phyloP scores from a whole-genome alignment of 2,113 vertebrate species.

The Ctenodactylus gundi region DNA sequence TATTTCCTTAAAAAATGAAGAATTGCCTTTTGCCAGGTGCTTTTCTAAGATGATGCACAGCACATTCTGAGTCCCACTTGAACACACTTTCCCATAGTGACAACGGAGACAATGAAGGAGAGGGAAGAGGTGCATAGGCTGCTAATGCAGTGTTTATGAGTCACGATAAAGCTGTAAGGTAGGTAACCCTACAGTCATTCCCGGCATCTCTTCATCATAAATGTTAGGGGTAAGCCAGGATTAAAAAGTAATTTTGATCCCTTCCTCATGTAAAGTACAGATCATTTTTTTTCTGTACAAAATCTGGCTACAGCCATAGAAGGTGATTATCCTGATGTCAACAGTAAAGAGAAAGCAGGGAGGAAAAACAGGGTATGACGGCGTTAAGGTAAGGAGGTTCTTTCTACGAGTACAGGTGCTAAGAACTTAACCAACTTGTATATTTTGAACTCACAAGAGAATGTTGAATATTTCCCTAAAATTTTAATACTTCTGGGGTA shows the following conservation, averaged over 20 bases:
- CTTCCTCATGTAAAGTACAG: not conserved
- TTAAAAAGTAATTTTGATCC: not conserved
- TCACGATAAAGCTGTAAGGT: not conserved
- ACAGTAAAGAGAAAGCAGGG: not conserved
- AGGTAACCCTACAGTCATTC: not conserved
- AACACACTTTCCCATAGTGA: not conserved
- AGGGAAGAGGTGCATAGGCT: not conserved
- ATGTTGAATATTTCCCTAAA: not conserved
- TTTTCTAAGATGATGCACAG: not conserved
- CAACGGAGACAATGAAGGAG: not conserved
- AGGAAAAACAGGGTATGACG: too few relatives aligned
- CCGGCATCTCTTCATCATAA: not conserved
- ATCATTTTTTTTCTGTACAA: not conserved
- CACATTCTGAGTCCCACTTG: not conserved
- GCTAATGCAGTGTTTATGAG: not conserved
- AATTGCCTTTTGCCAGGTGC: not conserved
- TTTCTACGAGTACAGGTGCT: not conserved
- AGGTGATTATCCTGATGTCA: not conserved
- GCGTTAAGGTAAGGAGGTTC: not conserved
- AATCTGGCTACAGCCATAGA: not conserved
- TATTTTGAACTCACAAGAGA: not conserved
- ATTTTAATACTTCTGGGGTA: not conserved
- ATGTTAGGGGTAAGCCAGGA: not conserved
- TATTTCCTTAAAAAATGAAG: not conserved
- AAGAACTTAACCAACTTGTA: not conserved